These are phyloP conservation scores for Periophthalmus modestus DNA, from an alignment of 2,113 vertebrate genomes.

Conservation along the genomic window DNA sequence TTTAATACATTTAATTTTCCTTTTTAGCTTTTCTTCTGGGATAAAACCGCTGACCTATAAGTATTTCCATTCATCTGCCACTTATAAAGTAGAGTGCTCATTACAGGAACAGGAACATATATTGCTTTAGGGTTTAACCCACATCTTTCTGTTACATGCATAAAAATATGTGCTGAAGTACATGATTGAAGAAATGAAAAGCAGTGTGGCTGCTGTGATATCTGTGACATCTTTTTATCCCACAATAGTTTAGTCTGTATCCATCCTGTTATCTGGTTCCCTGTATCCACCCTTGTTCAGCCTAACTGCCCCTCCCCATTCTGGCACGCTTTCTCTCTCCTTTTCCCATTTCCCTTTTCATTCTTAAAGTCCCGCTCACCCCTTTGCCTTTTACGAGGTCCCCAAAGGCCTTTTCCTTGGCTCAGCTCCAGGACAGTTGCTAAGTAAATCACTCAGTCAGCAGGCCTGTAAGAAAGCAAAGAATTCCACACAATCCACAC, in stretches of 20 bases:
- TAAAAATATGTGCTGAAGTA: not conserved
- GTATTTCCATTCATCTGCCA: conserved; percentile 45
- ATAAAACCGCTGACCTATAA: conserved; percentile 27
- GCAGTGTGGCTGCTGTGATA: not conserved
- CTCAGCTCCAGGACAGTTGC: conserved; percentile 74
- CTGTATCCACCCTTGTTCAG: conserved; percentile 46
- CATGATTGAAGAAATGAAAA: not conserved
- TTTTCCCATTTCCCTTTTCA: conserved; percentile 36
- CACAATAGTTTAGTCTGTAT: not conserved
- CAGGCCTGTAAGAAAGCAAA: conserved; percentile 62
- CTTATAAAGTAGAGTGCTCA: conserved; percentile 35
- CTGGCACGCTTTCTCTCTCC: conserved; percentile 6
- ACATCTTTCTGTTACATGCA: conserved; percentile 20
- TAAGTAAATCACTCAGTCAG: conserved; percentile 76
- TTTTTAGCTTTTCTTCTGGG: conserved; percentile 6
- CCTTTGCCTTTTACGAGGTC: conserved; percentile 48
- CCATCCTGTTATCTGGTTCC: conserved; percentile 7
- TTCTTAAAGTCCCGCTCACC: conserved; percentile 45
- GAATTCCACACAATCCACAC: conserved; percentile 71
- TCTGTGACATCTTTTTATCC: not conserved
- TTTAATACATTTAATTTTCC: conserved; percentile 7
- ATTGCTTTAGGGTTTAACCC: conserved; percentile 37
- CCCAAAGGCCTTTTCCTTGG: conserved; percentile 66
- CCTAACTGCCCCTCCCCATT: conserved; percentile 20
- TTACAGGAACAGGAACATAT: conserved; percentile 33